Percentiles rank a stretch among this genome's conserved stretches.
phyloP scores from a whole-genome alignment of 2,888 invertebrate genomes.

The Priapulus caudatus region DNA sequence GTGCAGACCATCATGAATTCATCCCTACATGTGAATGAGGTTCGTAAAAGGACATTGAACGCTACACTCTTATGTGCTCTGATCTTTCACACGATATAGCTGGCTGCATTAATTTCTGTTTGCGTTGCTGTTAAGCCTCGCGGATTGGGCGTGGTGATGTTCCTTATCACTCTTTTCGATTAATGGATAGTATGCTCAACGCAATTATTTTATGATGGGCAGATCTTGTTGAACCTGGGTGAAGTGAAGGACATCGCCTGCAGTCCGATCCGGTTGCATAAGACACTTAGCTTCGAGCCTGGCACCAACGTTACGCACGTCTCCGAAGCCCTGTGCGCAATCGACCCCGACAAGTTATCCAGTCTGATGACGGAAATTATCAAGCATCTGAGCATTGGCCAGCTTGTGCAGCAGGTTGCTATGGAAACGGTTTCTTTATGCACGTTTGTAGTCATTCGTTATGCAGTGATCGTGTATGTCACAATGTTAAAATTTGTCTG shows the following conservation, averaged over 20 bases:
- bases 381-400: background rate
- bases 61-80: too few relatives aligned
- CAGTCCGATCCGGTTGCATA: background rate
- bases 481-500: too few relatives aligned
- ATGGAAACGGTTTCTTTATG: too few relatives aligned
- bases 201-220: background rate
- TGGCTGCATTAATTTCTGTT: too few relatives aligned
- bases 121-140: too few relatives aligned
- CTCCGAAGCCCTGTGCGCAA: background rate
- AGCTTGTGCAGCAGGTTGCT: background rate
- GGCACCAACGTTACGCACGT: background rate
- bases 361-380: background rate
- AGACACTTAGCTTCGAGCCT: background rate
- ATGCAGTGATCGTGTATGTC: too few relatives aligned
- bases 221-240: conserved; percentile 3
- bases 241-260: background rate
- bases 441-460: too few relatives aligned
- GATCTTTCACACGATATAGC: too few relatives aligned
- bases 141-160: too few relatives aligned
- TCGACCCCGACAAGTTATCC: background rate
- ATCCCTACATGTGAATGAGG: background rate
- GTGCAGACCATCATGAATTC: background rate
- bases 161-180: too few relatives aligned
- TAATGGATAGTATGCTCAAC: too few relatives aligned
- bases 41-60: too few relatives aligned